Conservation (phyloP, 2,888 invertebrate genomes). For the Fragum fragum region DNA sequence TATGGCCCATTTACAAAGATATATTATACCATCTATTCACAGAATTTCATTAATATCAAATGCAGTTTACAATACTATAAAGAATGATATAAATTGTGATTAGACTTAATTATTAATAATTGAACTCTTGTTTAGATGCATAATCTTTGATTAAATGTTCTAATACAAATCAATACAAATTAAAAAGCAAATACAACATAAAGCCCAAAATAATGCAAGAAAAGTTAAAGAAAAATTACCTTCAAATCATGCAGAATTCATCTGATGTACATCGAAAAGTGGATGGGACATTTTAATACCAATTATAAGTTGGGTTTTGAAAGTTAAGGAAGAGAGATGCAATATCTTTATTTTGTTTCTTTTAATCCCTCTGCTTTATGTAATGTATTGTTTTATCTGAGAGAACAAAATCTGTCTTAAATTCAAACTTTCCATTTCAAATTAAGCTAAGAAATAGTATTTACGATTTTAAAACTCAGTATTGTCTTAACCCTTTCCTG, state of each 20-base stretch:
- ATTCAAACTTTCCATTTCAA: no score
- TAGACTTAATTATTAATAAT: neutral
- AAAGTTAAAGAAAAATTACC: neutral
- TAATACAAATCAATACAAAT: slow-evolving; percentile 14
- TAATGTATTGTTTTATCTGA: no score
- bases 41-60: neutral
- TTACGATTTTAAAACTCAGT: no score
- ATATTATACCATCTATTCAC: neutral
- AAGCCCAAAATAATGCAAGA: slow-evolving; percentile 5
- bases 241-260: neutral
- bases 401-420: no score
- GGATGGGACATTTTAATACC: no score
- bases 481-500: no score
- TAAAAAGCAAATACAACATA: slow-evolving; percentile 8
- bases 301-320: no score
- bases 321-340: no score
- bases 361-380: no score
- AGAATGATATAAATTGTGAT: neutral
- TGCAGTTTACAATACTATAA: neutral
- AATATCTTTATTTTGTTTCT: no score
- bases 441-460: no score
- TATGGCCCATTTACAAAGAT: no score
- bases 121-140: neutral
- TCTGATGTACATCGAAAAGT: neutral
- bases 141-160: neutral